Base-by-base conservation (phyloP, 2,113 vertebrate genomes). In the Ictalurus punctatus region DNA sequence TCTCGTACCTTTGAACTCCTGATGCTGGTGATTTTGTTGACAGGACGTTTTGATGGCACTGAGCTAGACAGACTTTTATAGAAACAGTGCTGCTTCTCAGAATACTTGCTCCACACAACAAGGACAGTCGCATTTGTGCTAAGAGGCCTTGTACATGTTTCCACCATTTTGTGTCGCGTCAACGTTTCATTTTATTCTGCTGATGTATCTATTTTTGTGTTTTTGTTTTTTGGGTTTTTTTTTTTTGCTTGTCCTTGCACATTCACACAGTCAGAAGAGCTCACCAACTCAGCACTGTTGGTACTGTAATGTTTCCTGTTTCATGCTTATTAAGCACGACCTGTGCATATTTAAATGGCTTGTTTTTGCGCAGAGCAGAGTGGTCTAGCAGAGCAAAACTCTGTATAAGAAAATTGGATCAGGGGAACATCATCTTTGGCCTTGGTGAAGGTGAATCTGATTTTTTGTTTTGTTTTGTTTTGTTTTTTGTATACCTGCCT, bases 211-310 rank as follows among this genome's bases (percentile, higher is more conserved):
- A 82, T 67, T 74, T 88, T 85, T 71, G 69, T 86, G 87, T 89
- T 78, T 69, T 78, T 61, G 10, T 83, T 61, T 85, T 88, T 89
- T 88, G 2, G 40, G 37, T 80, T 74, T 81, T 52, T 87, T 81
- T 30, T 74, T 87, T 88, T 78, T 44, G 52, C 78, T 87, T 67
- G 86, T 95, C 94, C 95, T 96, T 95, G 90, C 90, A 92, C 86
- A 86, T 90, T 89, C 86, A 69, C 73, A 59, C 71, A 63, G 30
- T 37, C n/a, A n/a, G 59, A 63, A 83, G 37, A 81, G 73, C 78
- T 88, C 82, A 17, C 48, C 83, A 82, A 59, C 69, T 40, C 4
- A 40, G 54, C 94, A 95, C 96, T 95, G 94, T 94, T 96, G 94
- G 94, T 94, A 65, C 34, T 71, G 44, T 37, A 13, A 61, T 34